These are phyloP conservation scores for Griposia aprilina DNA, from an alignment of 2,888 invertebrate species.

Conservation along the genomic window DNA sequence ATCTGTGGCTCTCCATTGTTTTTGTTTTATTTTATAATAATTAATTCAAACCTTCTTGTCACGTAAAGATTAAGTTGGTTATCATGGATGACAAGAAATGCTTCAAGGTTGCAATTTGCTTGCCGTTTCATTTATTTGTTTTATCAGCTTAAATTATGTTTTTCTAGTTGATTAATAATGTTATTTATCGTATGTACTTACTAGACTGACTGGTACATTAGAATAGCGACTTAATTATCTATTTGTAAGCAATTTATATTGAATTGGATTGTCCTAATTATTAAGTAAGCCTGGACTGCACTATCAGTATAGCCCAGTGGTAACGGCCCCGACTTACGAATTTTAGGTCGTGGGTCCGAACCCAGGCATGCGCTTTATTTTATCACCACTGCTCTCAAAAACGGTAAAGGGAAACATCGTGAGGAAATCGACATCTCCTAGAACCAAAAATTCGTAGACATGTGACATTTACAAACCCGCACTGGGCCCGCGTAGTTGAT, in stretches of 20 bases:
- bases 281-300: neutral
- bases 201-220: slow-evolving; percentile 6
- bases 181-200: slow-evolving; percentile 6
- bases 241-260: slow-evolving; percentile 16
- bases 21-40: slow-evolving; percentile 48
- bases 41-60: slow-evolving; percentile 35
- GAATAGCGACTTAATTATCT: slow-evolving; percentile 14
- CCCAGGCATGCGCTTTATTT: too few relatives aligned
- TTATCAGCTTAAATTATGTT: slow-evolving; percentile 22
- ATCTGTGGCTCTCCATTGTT: slow-evolving; percentile 40
- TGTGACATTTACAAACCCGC: too few relatives aligned
- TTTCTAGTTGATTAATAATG: slow-evolving; percentile 38
- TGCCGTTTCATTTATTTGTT: slow-evolving; percentile 14
- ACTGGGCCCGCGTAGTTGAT: too few relatives aligned
- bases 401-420: too few relatives aligned
- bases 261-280: slow-evolving; percentile 18
- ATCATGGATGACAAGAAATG: slow-evolving; percentile 34
- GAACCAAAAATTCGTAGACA: too few relatives aligned
- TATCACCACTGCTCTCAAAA: too few relatives aligned
- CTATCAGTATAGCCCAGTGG: too few relatives aligned
- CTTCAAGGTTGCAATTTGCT: slow-evolving; percentile 43
- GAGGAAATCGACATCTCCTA: too few relatives aligned
- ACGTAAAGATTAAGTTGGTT: slow-evolving; percentile 39
- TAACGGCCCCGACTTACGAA: too few relatives aligned
- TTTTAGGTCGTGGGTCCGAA: too few relatives aligned